Evolutionary conservation across 2,113 vertebrate species (phyloP).

Genomic region (Brienomyrus brachyistius): DNA sequence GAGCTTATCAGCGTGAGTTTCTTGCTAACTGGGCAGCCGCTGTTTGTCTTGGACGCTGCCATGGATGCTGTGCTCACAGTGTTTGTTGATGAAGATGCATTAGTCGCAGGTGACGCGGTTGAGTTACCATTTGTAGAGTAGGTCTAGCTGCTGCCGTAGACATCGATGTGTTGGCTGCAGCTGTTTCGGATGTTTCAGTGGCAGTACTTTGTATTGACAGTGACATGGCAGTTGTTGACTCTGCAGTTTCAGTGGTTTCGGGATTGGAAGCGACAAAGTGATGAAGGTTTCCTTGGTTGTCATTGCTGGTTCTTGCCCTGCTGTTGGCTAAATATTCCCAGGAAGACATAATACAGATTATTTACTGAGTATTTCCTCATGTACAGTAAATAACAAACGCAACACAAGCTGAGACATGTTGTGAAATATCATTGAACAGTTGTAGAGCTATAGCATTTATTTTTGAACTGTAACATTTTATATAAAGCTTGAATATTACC

Average conservation of each 20-base stretch:
- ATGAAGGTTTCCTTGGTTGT: not conserved
- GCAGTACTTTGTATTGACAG: not conserved
- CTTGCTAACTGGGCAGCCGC: not conserved
- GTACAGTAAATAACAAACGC: not conserved
- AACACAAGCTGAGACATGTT: not conserved
- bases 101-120: not conserved
- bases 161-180: not conserved
- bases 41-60: not conserved
- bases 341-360: not conserved
- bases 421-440: not conserved
- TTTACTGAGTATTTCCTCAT: not conserved
- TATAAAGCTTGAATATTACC: not conserved
- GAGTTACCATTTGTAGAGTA: not conserved
- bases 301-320: not conserved
- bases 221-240: not conserved
- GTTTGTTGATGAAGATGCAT: not conserved
- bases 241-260: not conserved
- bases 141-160: not conserved
- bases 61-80: not conserved
- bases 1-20: not conserved
- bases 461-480: not conserved
- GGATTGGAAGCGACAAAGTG: not conserved
- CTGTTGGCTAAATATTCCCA: not conserved
- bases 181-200: not conserved
- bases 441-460: not conserved